Base-by-base conservation (phyloP, 2,113 vertebrate species). In the Dunckerocampus dactyliophorus region DNA sequence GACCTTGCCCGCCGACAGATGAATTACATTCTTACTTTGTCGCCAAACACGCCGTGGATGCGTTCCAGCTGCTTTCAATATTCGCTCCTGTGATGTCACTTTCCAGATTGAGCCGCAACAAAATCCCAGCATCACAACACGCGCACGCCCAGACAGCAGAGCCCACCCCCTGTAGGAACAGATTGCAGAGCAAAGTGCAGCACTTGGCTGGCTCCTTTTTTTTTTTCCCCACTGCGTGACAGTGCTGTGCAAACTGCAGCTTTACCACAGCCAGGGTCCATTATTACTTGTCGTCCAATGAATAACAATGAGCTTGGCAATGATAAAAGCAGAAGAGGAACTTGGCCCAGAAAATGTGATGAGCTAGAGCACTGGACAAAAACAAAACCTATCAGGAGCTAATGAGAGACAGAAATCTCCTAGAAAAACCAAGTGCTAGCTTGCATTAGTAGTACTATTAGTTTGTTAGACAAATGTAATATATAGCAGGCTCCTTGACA, bases 181-280 rank as follows among this genome's bases (percentile, higher is more conserved):
- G 79, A 86, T 85, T 85, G 84, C 83, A 75, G 80, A 81, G 76
- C 85, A 85, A 84, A 90, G 79, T 79, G 85, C 83, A 85, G 81
- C 76, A 84, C 77, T 82, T 80, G 79, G 81, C 82, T 28, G 76
- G 74, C 74, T 82, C 77, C 80, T n/a, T n/a, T n/a, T n/a, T n/a
- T n/a, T n/a, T n/a, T n/a, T 76, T 75, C 80, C 75, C 82, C 83
- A 88, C 87, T 88, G 86, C 82, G 71, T 85, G 82, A 86, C 83
- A 86, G 83, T 81, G 82, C 82, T 83, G 85, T 81, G 82, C 80
- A 86, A 85, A 84, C 75, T 65, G 65, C 68, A 75, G 82, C 72
- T 68, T 63, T 57, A 54, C 80, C 65, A 55, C 22, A 83, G 48
- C 63, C 31, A 9, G 31, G 48, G 70, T 69, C 77, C 64, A 74